Percentiles rank a stretch among this genome's conserved stretches.
phyloP scores from a whole-genome alignment of 2,797 vertebrate genomes.

The Aulostomus chinensis region DNA sequence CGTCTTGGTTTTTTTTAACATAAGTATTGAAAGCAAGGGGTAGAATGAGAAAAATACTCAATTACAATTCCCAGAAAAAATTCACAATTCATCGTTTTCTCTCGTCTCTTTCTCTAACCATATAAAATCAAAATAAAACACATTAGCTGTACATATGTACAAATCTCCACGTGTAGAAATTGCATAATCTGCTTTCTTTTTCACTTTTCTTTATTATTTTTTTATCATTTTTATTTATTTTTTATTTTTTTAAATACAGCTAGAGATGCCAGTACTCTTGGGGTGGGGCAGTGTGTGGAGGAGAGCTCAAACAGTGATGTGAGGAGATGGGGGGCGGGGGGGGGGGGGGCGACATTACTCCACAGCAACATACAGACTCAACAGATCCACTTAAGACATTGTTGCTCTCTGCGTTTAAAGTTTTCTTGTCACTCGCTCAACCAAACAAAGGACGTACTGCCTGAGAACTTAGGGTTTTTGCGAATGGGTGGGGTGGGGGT shows the following conservation, averaged over 20 bases:
- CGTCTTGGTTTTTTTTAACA: constrained; percentile 74
- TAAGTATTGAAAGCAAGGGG: constrained; percentile 78
- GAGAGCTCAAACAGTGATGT: constrained; percentile 61
- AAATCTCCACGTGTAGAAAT: constrained; percentile 86
- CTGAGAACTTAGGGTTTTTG: constrained; percentile 23
- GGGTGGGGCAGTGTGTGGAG: constrained; percentile 69
- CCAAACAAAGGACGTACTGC: constrained; percentile 47
- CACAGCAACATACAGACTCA: constrained; percentile 61
- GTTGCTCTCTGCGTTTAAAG: constrained; percentile 30
- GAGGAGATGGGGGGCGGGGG: constrained; percentile 51
- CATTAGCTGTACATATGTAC: constrained; percentile 90
- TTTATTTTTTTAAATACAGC: constrained; percentile 79
- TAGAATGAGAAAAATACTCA: constrained; percentile 81
- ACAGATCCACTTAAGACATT: constrained; percentile 54
- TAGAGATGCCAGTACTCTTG: constrained; percentile 78
- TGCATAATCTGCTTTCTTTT: constrained; percentile 87
- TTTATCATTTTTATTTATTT: constrained; percentile 17
- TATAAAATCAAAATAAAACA: constrained; percentile 88
- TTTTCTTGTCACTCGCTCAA: constrained; percentile 38
- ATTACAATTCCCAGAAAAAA: constrained; percentile 81
- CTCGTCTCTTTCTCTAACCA: constrained; percentile 76
- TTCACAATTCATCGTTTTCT: constrained; percentile 78
- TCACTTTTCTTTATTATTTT: constrained; percentile 66
- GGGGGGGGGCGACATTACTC: constrained; percentile 55
- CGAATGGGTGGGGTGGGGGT: no score